A percentile compares a stretch with the other conserved stretches of the same genome.
phyloP scores from a whole-genome alignment of 1,140 invertebrate genomes.

The Drosophila yakuba region DNA sequence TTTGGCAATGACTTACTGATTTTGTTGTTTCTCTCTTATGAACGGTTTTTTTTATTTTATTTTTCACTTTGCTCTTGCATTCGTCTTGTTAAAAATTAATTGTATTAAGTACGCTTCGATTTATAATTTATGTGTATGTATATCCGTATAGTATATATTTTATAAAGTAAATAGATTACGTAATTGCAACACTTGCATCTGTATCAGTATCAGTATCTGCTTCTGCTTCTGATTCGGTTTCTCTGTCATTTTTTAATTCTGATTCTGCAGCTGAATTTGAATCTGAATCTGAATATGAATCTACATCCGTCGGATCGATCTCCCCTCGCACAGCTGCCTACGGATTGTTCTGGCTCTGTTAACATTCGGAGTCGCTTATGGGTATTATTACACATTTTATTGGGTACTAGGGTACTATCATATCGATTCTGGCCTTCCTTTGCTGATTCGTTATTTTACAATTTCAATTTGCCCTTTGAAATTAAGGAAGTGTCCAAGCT shows the following conservation, averaged over 20 bases:
- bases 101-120: slow-evolving; percentile 57
- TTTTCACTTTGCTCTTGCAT: slow-evolving; percentile 14
- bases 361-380: slow-evolving; percentile 27
- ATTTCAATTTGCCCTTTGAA: slow-evolving; percentile 49
- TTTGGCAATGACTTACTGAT: slow-evolving; percentile 79
- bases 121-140: slow-evolving; percentile 70
- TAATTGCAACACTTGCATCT: slow-evolving; percentile 73
- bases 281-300: background rate
- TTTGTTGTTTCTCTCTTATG: slow-evolving; percentile 57
- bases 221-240: background rate
- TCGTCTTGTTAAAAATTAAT: slow-evolving; percentile 64
- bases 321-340: slow-evolving; percentile 5
- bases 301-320: slow-evolving; percentile 1
- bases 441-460: slow-evolving; percentile 43
- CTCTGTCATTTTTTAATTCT: slow-evolving; percentile 2
- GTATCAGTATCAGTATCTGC: background rate
- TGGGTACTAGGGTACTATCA: slow-evolving; percentile 13
- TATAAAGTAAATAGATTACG: slow-evolving; percentile 82
- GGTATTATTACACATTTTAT: slow-evolving; percentile 39
- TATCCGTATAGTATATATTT: slow-evolving; percentile 68
- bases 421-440: slow-evolving; percentile 1
- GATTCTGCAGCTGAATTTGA: background rate
- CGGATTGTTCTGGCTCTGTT: slow-evolving; percentile 53
- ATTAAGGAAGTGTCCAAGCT: slow-evolving; percentile 57
- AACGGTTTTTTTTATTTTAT: slow-evolving; percentile 14